These are phyloP conservation scores for Heliconius erato DNA, from an alignment of 2,888 invertebrate species.

Conservation along the genomic window DNA sequence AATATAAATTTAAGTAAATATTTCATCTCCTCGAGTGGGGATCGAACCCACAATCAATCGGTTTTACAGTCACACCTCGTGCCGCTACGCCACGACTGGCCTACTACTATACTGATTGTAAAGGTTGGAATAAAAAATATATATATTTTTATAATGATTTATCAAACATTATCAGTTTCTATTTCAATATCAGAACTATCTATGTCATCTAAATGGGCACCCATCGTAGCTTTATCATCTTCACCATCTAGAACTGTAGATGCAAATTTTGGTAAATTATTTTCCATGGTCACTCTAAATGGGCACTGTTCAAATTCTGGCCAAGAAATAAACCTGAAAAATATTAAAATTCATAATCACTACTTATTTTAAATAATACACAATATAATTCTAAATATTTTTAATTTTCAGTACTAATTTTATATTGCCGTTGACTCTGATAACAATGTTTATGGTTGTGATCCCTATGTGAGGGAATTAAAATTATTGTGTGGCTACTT, in stretches of 20 bases:
- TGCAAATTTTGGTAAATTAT: constrained; percentile 82
- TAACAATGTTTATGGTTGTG: neutral
- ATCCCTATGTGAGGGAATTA: neutral
- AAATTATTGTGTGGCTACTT: neutral
- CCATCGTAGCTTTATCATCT: constrained; percentile 64
- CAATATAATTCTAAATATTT: too few relatives aligned
- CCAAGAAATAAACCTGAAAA: constrained; percentile 84
- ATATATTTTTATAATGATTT: neutral
- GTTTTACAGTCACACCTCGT: too few relatives aligned
- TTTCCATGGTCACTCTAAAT: constrained; percentile 88
- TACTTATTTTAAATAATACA: neutral
- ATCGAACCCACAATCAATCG: too few relatives aligned
- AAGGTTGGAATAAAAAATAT: constrained; percentile 1
- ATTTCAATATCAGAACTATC: constrained; percentile 66
- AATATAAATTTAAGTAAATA: too few relatives aligned
- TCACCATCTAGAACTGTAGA: constrained; percentile 67
- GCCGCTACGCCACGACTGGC: too few relatives aligned
- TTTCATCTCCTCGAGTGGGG: too few relatives aligned
- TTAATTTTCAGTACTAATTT: too few relatives aligned
- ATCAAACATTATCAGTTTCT: constrained; percentile 43
- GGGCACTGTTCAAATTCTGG: constrained; percentile 88
- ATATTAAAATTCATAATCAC: constrained; percentile 54
- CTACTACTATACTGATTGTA: neutral
- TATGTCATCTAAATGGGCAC: constrained; percentile 69
- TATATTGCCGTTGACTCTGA: neutral